These are phyloP conservation scores for Sinella curviseta DNA, from an alignment of 1,140 invertebrate genomes.

Conservation along the genomic window DNA sequence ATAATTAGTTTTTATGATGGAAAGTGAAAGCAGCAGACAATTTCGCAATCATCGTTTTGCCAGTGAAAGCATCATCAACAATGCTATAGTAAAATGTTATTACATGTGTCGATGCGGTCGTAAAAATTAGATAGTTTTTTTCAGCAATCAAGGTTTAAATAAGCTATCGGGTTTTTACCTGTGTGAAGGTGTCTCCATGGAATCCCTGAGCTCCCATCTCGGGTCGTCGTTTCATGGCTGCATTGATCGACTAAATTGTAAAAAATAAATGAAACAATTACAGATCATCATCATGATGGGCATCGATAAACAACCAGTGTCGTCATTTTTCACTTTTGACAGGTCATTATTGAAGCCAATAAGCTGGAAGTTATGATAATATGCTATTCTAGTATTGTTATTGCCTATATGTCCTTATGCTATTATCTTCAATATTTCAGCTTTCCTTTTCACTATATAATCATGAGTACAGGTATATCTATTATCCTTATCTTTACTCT, in stretches of 20 bases:
- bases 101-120: too few relatives aligned
- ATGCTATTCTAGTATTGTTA: neutral
- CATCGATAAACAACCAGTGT: neutral
- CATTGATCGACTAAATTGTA: slow-evolving; percentile 13
- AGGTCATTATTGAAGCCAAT: neutral
- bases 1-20: neutral
- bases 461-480: too few relatives aligned
- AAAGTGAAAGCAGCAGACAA: slow-evolving; percentile 39
- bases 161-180: too few relatives aligned
- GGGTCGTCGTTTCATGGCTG: slow-evolving; percentile 36
- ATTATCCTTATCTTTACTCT: too few relatives aligned
- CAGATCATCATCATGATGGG: too few relatives aligned
- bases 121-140: too few relatives aligned
- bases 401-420: neutral
- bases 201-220: slow-evolving; percentile 51
- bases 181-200: slow-evolving; percentile 54
- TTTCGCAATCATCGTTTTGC: too few relatives aligned
- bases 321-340: neutral
- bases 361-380: neutral
- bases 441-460: too few relatives aligned
- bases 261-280: neutral
- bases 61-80: too few relatives aligned
- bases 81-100: too few relatives aligned
- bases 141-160: too few relatives aligned
- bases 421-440: neutral